These are phyloP conservation scores for Catocala sponsa DNA, from an alignment of 2,888 invertebrate genomes.

Conservation along the genomic window DNA sequence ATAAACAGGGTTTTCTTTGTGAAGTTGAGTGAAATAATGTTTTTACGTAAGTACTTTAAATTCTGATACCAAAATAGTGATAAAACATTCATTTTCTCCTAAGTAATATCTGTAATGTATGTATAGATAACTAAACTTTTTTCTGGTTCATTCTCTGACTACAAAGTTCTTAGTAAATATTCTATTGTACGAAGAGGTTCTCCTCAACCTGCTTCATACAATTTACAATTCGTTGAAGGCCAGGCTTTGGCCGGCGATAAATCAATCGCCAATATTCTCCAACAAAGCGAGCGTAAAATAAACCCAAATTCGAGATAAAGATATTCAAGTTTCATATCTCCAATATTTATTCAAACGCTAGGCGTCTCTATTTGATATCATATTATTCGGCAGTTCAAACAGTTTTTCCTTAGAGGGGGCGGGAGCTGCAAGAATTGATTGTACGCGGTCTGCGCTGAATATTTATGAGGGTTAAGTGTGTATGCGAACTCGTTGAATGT, in stretches of 20 bases:
- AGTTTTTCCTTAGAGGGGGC: slow-evolving; percentile 74
- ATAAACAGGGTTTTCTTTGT: slow-evolving; percentile 22
- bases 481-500: slow-evolving; percentile 86
- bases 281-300: slow-evolving; percentile 44
- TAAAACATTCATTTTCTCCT: no score
- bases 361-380: slow-evolving; percentile 76
- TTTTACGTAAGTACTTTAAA: not conserved
- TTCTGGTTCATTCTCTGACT: not conserved
- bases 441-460: slow-evolving; percentile 82
- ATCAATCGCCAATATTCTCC: slow-evolving; percentile 46
- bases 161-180: slow-evolving; percentile 2
- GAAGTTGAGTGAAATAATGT: not conserved
- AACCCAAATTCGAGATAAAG: slow-evolving; percentile 51
- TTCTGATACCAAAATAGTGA: no score
- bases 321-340: slow-evolving; percentile 60
- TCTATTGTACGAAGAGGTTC: slow-evolving; percentile 3
- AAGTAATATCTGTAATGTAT: no score
- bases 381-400: slow-evolving; percentile 79
- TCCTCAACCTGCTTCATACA: slow-evolving; percentile 8
- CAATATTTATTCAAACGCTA: slow-evolving; percentile 78
- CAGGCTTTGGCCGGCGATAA: slow-evolving; percentile 23
- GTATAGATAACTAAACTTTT: no score
- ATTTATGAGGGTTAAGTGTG: slow-evolving; percentile 87
- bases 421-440: slow-evolving; percentile 83
- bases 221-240: slow-evolving; percentile 18